phyloP scores from a whole-genome alignment of 2,888 invertebrate species.

The Caenorhabditis uteleia region DNA sequence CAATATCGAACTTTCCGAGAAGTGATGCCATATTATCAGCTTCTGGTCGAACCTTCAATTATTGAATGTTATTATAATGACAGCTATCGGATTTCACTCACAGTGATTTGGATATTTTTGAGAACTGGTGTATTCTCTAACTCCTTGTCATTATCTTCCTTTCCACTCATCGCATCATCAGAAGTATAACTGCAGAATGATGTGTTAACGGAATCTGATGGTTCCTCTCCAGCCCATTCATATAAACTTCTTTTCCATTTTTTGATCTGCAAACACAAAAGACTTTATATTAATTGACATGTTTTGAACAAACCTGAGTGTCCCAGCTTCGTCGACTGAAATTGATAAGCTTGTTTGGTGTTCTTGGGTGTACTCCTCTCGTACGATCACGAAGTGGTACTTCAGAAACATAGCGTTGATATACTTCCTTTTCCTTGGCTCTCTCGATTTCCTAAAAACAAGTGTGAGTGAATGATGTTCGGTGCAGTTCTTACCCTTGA shows the following conservation, averaged over 20 bases:
- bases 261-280: slow-evolving; percentile 34
- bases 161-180: slow-evolving; percentile 36
- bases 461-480: background rate
- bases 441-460: slow-evolving; percentile 57
- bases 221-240: slow-evolving; percentile 64
- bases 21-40: slow-evolving; percentile 66
- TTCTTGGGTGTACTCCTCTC: slow-evolving; percentile 78
- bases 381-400: slow-evolving; percentile 52
- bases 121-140: slow-evolving; percentile 19
- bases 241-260: slow-evolving; percentile 64
- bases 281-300: background rate
- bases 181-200: slow-evolving; percentile 51
- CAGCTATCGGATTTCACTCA: background rate
- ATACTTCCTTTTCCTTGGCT: slow-evolving; percentile 64
- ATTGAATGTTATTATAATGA: background rate
- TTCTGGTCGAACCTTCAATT: slow-evolving; percentile 54
- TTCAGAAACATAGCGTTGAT: slow-evolving; percentile 53
- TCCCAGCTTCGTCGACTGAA: slow-evolving; percentile 93
- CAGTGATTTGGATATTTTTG: slow-evolving; percentile 23
- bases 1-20: slow-evolving; percentile 63
- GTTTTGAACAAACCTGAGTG: slow-evolving; percentile 73
- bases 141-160: slow-evolving; percentile 17
- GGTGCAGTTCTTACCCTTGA: slow-evolving; percentile 30
- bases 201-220: slow-evolving; percentile 60
- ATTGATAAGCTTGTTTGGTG: slow-evolving; percentile 86